These are phyloP conservation scores for Crotophaga sulcirostris DNA, from an alignment of 2,113 vertebrate genomes.

Conservation along the genomic window DNA sequence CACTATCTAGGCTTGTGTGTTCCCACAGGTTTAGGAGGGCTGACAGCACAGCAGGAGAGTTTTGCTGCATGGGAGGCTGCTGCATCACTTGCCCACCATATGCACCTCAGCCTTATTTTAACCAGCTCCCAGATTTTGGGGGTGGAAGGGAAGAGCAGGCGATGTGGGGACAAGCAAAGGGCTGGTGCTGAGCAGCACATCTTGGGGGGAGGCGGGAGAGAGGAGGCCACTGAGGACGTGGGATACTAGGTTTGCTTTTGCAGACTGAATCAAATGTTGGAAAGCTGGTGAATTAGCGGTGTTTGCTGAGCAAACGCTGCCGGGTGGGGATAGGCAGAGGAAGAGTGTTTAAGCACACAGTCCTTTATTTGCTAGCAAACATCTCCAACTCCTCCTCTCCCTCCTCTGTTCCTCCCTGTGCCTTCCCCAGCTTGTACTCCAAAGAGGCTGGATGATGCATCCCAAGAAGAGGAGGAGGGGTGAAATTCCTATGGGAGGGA, in stretches of 20 bases:
- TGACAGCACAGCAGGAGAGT: not conserved
- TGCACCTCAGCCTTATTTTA: not conserved
- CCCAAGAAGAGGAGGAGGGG: not conserved
- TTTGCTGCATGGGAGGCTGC: not conserved
- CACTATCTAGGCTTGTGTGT: not conserved
- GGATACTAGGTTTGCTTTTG: slow-evolving; percentile 21
- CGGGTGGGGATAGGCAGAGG: slow-evolving; percentile 43
- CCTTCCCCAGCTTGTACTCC: not conserved
- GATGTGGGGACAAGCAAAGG: not conserved
- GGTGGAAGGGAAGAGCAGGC: rapidly evolving
- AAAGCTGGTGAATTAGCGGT: slow-evolving; percentile 66
- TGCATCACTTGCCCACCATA: rapidly evolving
- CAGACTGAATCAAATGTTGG: not conserved
- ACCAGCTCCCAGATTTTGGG: not conserved
- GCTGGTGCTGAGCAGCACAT: not conserved
- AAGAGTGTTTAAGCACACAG: slow-evolving; percentile 59
- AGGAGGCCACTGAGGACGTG: not conserved
- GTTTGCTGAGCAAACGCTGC: slow-evolving; percentile 77
- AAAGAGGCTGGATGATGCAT: not conserved
- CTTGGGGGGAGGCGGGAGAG: not conserved
- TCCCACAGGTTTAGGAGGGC: not conserved
- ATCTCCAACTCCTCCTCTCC: slow-evolving; percentile 23
- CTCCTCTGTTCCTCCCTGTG: not conserved
- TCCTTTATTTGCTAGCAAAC: slow-evolving; percentile 67
- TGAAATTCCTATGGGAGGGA: not conserved